phyloP scores from a whole-genome alignment of 1,140 invertebrate genomes.

The Drosophila persimilis region DNA sequence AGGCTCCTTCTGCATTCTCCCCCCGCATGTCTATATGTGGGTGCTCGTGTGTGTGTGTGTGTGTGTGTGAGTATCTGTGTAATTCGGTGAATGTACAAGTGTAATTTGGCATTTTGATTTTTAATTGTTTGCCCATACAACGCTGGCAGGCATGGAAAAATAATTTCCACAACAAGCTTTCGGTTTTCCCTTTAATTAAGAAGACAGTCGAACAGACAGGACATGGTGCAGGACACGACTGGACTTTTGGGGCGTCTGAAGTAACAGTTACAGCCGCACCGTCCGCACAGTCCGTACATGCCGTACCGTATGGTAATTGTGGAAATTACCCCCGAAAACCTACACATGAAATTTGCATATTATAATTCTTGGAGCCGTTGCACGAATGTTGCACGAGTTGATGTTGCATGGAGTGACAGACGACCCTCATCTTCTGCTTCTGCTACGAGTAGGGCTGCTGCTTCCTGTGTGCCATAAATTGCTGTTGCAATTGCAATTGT shows the following conservation, averaged over 20 bases:
- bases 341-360: slow-evolving; percentile 75
- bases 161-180: slow-evolving; percentile 59
- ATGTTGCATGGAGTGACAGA: slow-evolving; percentile 48
- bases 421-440: slow-evolving; percentile 31
- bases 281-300: not conserved
- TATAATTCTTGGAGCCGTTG: slow-evolving; percentile 43
- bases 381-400: not conserved
- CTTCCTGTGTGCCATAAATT: slow-evolving; percentile 56
- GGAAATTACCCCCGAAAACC: slow-evolving; percentile 54
- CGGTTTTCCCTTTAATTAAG: slow-evolving; percentile 61
- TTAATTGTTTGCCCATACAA: slow-evolving; percentile 75
- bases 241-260: not conserved
- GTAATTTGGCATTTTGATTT: slow-evolving; percentile 81
- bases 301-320: slow-evolving; percentile 46
- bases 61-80: slow-evolving; percentile 46
- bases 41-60: slow-evolving; percentile 13
- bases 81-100: slow-evolving; percentile 77
- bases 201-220: slow-evolving; percentile 24
- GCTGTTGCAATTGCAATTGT: slow-evolving; percentile 69
- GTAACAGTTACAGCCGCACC: slow-evolving; percentile 5
- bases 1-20: slow-evolving; percentile 19
- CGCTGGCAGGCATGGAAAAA: slow-evolving; percentile 62
- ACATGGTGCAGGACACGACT: not conserved
- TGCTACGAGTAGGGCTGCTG: not conserved
- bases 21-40: not conserved